phyloP scores from a whole-genome alignment of 2,113 vertebrate genomes.

The Pachycephala philippinensis region DNA sequence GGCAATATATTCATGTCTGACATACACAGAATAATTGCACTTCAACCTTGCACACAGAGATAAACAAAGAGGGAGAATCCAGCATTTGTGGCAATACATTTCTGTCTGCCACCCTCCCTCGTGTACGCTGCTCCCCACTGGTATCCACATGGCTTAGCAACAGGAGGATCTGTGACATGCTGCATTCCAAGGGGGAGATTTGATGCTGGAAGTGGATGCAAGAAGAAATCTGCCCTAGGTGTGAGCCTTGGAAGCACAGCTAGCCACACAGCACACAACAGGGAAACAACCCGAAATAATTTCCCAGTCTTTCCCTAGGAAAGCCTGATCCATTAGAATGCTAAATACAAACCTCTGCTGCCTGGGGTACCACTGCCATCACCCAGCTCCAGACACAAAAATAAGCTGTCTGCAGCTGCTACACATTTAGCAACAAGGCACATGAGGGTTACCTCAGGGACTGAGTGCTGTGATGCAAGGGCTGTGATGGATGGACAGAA shows the following conservation, averaged over 20 bases:
- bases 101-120: neutral
- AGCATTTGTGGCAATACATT: neutral
- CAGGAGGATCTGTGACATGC: neutral
- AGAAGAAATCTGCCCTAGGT: neutral
- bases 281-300: neutral
- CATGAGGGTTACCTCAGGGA: neutral
- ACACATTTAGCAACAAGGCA: neutral
- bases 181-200: neutral
- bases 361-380: neutral
- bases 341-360: neutral
- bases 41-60: neutral
- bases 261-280: neutral
- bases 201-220: neutral
- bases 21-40: neutral
- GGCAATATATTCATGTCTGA: neutral
- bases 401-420: neutral
- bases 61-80: neutral
- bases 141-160: neutral
- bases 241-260: neutral
- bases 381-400: neutral
- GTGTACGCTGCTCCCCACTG: accelerated
- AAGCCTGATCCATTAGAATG: neutral
- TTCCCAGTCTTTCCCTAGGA: neutral
- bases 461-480: neutral
- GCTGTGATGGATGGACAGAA: neutral